Evolutionary conservation across 2,888 invertebrate genomes (phyloP).

Genomic region (Galerucella calmariensis): DNA sequence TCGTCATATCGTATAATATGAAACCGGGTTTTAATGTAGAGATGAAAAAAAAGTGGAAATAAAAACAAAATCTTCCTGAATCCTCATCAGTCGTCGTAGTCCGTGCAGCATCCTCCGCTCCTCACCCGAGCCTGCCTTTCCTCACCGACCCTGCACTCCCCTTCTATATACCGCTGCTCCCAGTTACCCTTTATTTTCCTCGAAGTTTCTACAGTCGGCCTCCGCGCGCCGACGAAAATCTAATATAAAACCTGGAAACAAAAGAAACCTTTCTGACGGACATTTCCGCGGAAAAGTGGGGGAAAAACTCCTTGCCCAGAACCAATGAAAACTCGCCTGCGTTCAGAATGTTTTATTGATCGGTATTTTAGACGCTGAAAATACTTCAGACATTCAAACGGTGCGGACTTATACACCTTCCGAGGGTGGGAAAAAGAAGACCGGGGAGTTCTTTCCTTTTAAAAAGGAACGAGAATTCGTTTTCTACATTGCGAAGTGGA

Average conservation of each 20-base stretch:
- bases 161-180: constrained; percentile 26
- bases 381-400: constrained; percentile 58
- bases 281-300: constrained; percentile 62
- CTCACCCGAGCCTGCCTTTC: constrained; percentile 37
- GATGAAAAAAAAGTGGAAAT: not conserved
- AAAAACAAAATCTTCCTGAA: constrained; percentile 23
- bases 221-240: constrained; percentile 56
- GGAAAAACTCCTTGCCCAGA: constrained; percentile 64
- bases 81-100: constrained; percentile 31
- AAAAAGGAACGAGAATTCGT: constrained; percentile 52
- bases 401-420: constrained; percentile 54
- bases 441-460: constrained; percentile 48
- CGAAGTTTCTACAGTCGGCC: constrained; percentile 48
- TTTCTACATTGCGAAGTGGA: constrained; percentile 51
- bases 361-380: constrained; percentile 63
- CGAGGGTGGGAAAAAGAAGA: constrained; percentile 49
- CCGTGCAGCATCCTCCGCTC: constrained; percentile 39
- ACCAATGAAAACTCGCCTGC: constrained; percentile 63
- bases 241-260: constrained; percentile 63
- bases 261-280: constrained; percentile 65
- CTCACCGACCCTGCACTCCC: constrained; percentile 29
- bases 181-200: constrained; percentile 44
- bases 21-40: constrained; percentile 6
- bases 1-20: constrained; percentile 3
- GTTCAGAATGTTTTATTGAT: constrained; percentile 65